These are phyloP conservation scores for Odocoileus hemionus DNA, from an alignment of 2,113 vertebrate species.

Conservation along the genomic window DNA sequence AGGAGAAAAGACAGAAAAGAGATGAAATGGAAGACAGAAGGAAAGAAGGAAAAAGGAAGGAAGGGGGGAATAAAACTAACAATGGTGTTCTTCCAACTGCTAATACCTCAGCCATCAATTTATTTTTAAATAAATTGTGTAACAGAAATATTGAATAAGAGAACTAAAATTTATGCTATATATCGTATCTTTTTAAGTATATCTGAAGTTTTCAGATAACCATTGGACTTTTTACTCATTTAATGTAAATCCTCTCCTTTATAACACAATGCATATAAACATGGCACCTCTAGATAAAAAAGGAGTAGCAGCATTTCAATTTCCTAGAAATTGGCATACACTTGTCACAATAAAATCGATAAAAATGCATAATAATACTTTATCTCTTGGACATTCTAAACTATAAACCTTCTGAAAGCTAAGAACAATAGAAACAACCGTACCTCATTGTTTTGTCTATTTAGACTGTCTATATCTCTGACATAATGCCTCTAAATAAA, in stretches of 20 bases:
- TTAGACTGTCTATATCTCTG: neutral
- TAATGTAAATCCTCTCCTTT: neutral
- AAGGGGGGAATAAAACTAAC: neutral
- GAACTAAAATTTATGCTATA: neutral
- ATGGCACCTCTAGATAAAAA: neutral
- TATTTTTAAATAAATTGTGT: neutral
- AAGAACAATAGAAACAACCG: conserved; percentile 31
- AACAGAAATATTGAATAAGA: neutral
- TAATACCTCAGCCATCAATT: neutral
- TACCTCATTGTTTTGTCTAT: neutral
- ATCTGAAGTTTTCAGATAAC: neutral
- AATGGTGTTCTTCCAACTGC: neutral
- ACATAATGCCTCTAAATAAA: conserved; percentile 20
- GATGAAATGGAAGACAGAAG: neutral
- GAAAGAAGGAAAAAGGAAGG: neutral
- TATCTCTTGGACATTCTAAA: neutral
- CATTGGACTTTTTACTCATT: neutral
- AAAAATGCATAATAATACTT: neutral
- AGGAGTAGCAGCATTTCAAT: neutral
- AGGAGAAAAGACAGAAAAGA: neutral
- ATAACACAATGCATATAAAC: neutral
- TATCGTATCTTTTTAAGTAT: neutral
- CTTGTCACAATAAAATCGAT: neutral
- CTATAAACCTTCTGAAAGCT: conserved; percentile 41
- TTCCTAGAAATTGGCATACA: neutral